Evolutionary conservation across 2,113 vertebrate species (phyloP), one percentile per base, ranked within the genome.

Genomic region (Silurus asotus): DNA sequence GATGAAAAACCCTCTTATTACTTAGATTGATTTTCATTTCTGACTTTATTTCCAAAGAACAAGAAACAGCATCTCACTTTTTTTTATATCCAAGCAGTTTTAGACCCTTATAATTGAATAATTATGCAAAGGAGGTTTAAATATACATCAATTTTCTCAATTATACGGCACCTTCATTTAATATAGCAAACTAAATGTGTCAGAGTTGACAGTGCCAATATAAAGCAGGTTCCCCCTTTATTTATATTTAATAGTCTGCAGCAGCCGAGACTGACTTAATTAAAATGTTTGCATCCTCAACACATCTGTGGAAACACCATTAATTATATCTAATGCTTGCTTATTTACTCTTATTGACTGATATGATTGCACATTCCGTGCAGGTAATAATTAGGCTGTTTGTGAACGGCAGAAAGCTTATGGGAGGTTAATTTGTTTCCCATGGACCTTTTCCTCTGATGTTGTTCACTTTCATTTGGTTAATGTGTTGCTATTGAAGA

Each of bases 321-420:
- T 91, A 88, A 92, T 92, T 93, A 58, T 83, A 86, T 89, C 91
- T 85, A 89, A 88, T 25, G 10, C 62, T 87, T 82, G 87, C 89
- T 89, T 93, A 90, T 91, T 91, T 90, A 80, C 61, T 58, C 69
- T 90, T 90, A 85, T 91, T 90, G 78, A 83, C 79, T 87, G 80
- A 90, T 88, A 88, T 84, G 20, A 55, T 84, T 88, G 84, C 90
- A 85, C 91, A 90, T 93, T 93, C 88, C 69, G 92, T 88, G 87
- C 65, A 87, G 89, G 75, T 81, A 85, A 91, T 93, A 87, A 92
- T 92, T 89, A 90, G 59, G 69, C 75, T 83, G 78, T 80, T 81
- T 61, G 84, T 77, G 78, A 91, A 89, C 83, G 15, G 28, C 84
- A 69, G 56, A 86, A 45, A 23, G 74, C 48, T n/a, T 83, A 8